Evolutionary conservation across 2,888 invertebrate genomes (phyloP).

Genomic region (Polyommatus icarus): DNA sequence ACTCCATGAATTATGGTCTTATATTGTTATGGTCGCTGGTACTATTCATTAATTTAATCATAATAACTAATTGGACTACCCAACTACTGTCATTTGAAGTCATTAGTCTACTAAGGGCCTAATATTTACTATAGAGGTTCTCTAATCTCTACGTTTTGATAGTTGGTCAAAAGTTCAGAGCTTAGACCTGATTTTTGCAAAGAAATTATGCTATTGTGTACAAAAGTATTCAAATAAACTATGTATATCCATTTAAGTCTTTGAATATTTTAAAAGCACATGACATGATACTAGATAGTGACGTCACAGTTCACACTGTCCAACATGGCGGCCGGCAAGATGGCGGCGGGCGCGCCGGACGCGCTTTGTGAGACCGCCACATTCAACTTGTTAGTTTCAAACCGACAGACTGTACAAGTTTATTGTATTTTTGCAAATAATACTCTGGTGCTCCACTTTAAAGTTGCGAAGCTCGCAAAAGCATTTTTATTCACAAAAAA

Average conservation of each 20-base stretch:
- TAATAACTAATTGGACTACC: not conserved
- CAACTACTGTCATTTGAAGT: not conserved
- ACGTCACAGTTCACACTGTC: not conserved
- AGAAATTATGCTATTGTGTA: not conserved
- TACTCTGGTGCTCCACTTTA: not conserved
- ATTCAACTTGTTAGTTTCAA: slow-evolving; percentile 44
- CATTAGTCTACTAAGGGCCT: not conserved
- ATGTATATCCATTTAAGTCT: not conserved
- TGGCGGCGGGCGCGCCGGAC: slow-evolving; percentile 30
- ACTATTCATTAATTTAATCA: not conserved
- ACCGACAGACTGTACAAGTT: slow-evolving; percentile 5
- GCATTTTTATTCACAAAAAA: not conserved
- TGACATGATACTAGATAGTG: not conserved
- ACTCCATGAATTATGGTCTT: not conserved
- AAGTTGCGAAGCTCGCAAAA: not conserved
- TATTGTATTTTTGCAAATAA: slow-evolving; percentile 11
- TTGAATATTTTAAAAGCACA: not conserved
- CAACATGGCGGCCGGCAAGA: slow-evolving; percentile 25
- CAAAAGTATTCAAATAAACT: not conserved
- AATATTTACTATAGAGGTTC: not conserved
- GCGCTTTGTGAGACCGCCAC: slow-evolving; percentile 44
- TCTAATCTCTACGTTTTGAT: not conserved
- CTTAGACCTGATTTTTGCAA: not conserved
- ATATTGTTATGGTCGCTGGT: not conserved
- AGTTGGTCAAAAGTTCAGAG: not conserved